These are phyloP conservation scores for Temnothorax longispinosus DNA, from an alignment of 1,140 invertebrate species.

Conservation along the genomic window DNA sequence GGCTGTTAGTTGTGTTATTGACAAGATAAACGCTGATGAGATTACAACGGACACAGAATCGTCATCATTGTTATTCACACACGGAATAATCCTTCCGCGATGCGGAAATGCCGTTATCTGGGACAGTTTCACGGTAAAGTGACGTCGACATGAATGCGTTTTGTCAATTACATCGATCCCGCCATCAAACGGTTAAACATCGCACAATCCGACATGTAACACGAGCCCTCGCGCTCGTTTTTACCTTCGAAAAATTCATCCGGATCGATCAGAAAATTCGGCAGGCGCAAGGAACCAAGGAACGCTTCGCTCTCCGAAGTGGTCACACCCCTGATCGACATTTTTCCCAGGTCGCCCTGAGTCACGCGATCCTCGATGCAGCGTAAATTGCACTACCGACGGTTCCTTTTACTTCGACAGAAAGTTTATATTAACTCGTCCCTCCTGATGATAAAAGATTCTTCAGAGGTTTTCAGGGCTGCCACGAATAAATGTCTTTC, in stretches of 20 bases:
- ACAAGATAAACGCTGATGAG: neutral
- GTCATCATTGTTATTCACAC: conserved; percentile 31
- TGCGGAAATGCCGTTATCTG: neutral
- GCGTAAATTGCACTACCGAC: conserved; percentile 10
- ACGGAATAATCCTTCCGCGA: neutral
- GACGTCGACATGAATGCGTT: neutral
- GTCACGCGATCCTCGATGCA: conserved; percentile 12
- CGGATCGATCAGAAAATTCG: conserved; percentile 79
- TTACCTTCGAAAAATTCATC: conserved; percentile 74
- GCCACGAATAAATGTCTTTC: neutral
- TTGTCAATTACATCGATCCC: neutral
- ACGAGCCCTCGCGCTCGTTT: neutral
- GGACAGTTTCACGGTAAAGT: neutral
- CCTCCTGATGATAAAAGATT: neutral
- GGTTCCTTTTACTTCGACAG: neutral
- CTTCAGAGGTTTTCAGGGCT: neutral
- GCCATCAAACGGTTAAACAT: neutral
- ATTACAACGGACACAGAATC: neutral
- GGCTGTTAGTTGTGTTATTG: conserved; percentile 18
- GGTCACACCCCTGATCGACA: conserved; percentile 83
- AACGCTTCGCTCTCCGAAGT: conserved; percentile 73
- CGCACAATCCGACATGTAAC: neutral
- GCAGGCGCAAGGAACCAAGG: conserved; percentile 68
- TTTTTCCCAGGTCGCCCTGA: conserved; percentile 55
- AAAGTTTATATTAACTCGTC: conserved; percentile 34